Evolutionary conservation across 2,888 invertebrate genomes (phyloP).

Genomic region (Patella caerulea): DNA sequence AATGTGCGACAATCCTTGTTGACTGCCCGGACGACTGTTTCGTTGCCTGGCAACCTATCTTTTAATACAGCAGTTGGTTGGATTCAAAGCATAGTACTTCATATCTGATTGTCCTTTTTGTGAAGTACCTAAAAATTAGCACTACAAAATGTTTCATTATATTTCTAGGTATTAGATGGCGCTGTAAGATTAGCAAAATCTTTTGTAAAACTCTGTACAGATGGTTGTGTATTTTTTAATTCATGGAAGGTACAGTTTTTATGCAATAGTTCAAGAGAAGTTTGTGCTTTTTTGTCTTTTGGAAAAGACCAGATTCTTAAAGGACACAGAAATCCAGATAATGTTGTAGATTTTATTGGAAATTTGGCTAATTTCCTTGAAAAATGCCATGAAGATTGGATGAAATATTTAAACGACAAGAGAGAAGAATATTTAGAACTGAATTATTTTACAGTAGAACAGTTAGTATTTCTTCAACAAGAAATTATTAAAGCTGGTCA

Average conservation of each 20-base stretch:
- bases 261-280: conserved; percentile 40
- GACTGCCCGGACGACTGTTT: too few species aligned
- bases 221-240: conserved; percentile 62
- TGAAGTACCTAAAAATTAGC: background rate
- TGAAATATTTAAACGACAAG: conserved; percentile 44
- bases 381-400: conserved; percentile 50
- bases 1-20: too few species aligned
- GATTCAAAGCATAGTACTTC: background rate
- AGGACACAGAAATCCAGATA: conserved; percentile 33
- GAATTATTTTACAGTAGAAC: conserved; percentile 61
- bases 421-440: conserved; percentile 46
- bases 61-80: background rate
- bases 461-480: conserved; percentile 60
- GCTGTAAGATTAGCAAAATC: conserved; percentile 53
- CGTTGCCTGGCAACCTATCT: conserved; percentile 6
- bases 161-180: conserved; percentile 56
- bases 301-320: conserved; percentile 35
- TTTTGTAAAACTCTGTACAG: conserved; percentile 51
- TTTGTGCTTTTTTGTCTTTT: conserved; percentile 48
- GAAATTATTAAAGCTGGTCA: conserved; percentile 49
- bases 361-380: conserved; percentile 54
- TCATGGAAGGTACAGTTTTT: conserved; percentile 53
- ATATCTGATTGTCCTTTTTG: too few species aligned
- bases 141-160: conserved; percentile 9
- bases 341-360: conserved; percentile 43